Evolutionary conservation across 2,113 vertebrate species (phyloP).

Genomic region (Semicossyphus pulcher): DNA sequence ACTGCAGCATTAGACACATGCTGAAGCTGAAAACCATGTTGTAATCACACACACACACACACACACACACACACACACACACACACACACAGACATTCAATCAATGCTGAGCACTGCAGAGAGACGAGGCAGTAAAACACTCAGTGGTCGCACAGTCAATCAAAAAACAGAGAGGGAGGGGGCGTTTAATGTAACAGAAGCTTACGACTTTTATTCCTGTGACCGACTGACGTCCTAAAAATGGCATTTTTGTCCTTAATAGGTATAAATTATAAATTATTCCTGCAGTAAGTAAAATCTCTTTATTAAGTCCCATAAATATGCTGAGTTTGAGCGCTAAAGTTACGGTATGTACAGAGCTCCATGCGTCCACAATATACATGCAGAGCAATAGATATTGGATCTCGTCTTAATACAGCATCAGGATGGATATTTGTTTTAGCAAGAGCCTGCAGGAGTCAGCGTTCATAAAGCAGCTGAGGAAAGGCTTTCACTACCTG

Average conservation of each 20-base stretch:
- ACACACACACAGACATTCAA: slow-evolving; percentile 30
- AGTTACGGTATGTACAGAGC: slow-evolving; percentile 84
- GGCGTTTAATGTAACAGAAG: not conserved
- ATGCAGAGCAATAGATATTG: slow-evolving; percentile 86
- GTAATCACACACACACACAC: slow-evolving; percentile 23
- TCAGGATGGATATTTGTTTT: slow-evolving; percentile 74
- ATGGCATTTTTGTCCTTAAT: slow-evolving; percentile 71
- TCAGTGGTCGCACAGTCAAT: slow-evolving; percentile 35
- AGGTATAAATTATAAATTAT: slow-evolving; percentile 91
- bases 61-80: not conserved
- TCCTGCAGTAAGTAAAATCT: slow-evolving; percentile 88
- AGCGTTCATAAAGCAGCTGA: slow-evolving; percentile 31
- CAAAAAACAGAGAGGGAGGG: slow-evolving; percentile 24
- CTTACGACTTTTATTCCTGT: slow-evolving; percentile 8
- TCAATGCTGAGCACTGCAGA: slow-evolving; percentile 12
- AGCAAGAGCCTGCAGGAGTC: slow-evolving; percentile 10
- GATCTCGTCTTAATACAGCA: slow-evolving; percentile 82
- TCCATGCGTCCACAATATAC: slow-evolving; percentile 88
- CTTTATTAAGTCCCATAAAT: slow-evolving; percentile 87
- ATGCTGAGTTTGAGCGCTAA: slow-evolving; percentile 85
- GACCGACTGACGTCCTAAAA: slow-evolving; percentile 32
- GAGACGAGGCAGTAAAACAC: slow-evolving; percentile 26
- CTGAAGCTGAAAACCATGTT: slow-evolving; percentile 60
- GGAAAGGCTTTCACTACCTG: slow-evolving; percentile 4
- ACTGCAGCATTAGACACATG: slow-evolving; percentile 69